phyloP scores from a whole-genome alignment of 2,113 vertebrate species.

The Zosterops borbonicus region DNA sequence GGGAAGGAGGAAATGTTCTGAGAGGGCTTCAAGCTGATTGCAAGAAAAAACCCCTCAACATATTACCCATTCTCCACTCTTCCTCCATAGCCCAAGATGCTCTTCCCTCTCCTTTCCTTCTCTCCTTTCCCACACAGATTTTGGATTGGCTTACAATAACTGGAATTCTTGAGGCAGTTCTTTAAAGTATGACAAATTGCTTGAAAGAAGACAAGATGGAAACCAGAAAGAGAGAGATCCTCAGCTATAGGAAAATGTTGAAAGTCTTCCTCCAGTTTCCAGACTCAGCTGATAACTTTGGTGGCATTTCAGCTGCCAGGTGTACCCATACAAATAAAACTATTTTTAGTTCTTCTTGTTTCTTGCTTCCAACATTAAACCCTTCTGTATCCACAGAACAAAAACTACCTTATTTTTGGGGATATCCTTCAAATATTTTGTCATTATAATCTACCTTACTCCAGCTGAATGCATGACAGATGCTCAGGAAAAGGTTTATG shows the following conservation, averaged over 20 bases:
- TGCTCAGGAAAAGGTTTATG: not conserved
- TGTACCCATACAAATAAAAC: accelerated
- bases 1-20: not conserved
- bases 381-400: not conserved
- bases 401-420: not conserved
- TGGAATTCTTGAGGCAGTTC: not conserved
- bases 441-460: not conserved
- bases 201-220: not conserved
- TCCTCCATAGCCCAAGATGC: not conserved
- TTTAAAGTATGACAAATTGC: not conserved
- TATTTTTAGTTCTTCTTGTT: not conserved
- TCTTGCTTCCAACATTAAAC: not conserved
- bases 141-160: not conserved
- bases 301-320: not conserved
- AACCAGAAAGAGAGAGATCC: not conserved
- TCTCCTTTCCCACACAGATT: not conserved
- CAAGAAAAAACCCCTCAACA: not conserved
- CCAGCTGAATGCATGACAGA: not conserved
- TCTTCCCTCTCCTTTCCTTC: not conserved
- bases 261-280: not conserved
- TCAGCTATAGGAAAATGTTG: not conserved
- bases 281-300: not conserved
- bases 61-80: not conserved
- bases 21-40: not conserved
- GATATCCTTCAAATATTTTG: not conserved